Base-by-base conservation (phyloP, 1,140 invertebrate species). In the Eriosoma lanigerum region DNA sequence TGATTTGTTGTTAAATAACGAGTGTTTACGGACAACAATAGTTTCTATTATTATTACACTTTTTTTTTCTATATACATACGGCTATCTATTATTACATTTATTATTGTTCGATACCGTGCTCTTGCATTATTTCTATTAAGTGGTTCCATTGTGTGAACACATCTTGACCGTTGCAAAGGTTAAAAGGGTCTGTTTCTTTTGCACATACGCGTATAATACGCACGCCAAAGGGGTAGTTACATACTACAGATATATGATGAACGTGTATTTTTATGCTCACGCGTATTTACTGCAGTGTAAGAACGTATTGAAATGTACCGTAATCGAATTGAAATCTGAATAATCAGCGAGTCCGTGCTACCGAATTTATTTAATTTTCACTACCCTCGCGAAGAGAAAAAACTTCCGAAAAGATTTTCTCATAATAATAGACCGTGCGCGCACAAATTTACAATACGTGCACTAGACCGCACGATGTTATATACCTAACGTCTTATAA, bases 101-200 rank as follows among this genome's bases (percentile, higher is more conserved):
- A 48, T 62, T 62, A 78, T 78, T 78, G 26, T 62, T 78, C 56
- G 38, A 21, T 48, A 15, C 75, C 75, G 38, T 62, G 75, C 38
- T 76, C 73, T 56, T 24, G 73, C 75, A 78, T 78, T 78, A 78
- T 78, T 78, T 78, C 75, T 78, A 78, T 78, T 78, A 78, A 78
- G 75, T 78, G 75, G 75, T 78, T 62, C 44, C 75, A 62, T 78
- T 78, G 75, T 78, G 75, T 78, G 75, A 78, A 78, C 75, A 78
- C 56, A 78, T 78, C 75, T 78, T 78, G 75, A 78, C 75, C 75
- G 75, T 78, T 78, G 75, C 75, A 78, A 78, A 78, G 75, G 75
- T 78, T 78, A 78, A 78, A 38, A 78, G 75, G 75, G 75, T 78
- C 75, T 48, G 56, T 60, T 78, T 78, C 56, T 78, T 78, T 78